Evolutionary conservation across 2,113 vertebrate genomes (phyloP).

Genomic region (Lepidothrix coronata): DNA sequence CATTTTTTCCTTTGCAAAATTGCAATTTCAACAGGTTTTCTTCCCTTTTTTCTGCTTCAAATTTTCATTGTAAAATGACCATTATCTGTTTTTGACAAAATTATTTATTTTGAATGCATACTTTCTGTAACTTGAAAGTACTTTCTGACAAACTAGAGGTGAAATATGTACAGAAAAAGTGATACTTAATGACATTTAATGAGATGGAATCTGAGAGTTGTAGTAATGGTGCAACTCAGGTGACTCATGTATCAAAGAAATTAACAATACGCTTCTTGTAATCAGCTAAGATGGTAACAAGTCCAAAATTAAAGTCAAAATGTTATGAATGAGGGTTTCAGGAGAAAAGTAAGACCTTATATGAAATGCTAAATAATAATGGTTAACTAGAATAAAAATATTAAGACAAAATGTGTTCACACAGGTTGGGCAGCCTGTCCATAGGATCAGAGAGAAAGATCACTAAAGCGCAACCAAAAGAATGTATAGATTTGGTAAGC

Average conservation of each 20-base stretch:
- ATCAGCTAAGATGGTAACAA: neutral
- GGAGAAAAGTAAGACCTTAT: neutral
- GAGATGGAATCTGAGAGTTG: neutral
- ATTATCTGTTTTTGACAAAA: neutral
- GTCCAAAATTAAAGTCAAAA: neutral
- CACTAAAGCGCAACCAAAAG: neutral
- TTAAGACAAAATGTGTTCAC: neutral
- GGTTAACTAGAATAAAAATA: neutral
- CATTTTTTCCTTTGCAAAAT: neutral
- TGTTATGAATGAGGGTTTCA: neutral
- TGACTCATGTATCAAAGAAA: neutral
- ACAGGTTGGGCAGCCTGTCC: neutral
- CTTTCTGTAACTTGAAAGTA: neutral
- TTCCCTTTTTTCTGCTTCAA: neutral
- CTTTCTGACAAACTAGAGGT: neutral
- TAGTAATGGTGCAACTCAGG: neutral
- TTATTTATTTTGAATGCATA: neutral
- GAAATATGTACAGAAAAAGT: neutral
- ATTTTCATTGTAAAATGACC: neutral
- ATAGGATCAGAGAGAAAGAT: neutral
- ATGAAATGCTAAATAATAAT: neutral
- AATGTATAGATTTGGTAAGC: neutral
- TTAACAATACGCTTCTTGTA: neutral
- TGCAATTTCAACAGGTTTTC: neutral
- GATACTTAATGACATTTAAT: neutral